A percentile compares a stretch with the other conserved stretches of the same genome.
phyloP scores from a whole-genome alignment of 2,113 vertebrate genomes.

The Promerops cafer region DNA sequence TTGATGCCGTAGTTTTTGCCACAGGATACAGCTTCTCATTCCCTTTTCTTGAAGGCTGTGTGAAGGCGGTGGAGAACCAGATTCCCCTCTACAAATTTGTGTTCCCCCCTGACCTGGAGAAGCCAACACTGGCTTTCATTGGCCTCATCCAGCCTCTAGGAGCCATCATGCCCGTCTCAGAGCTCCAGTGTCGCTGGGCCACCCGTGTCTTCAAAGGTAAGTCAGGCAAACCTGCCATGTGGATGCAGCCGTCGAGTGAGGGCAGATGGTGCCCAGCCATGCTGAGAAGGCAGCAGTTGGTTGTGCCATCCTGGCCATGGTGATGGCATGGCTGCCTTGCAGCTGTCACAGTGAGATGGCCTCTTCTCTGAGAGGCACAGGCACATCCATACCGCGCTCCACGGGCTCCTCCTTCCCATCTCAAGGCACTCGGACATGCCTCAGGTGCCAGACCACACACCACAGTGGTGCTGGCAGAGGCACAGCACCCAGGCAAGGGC shows the following conservation, averaged over 20 bases:
- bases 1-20: conserved; percentile 84
- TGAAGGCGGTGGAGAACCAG: conserved; percentile 72
- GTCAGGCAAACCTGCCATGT: background rate
- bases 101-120: conserved; percentile 79
- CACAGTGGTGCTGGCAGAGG: rapidly evolving
- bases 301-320: background rate
- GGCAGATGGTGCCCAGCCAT: background rate
- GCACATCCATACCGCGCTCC: background rate
- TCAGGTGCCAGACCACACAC: rapidly evolving
- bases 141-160: conserved; percentile 80
- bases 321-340: background rate
- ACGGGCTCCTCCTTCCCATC: background rate
- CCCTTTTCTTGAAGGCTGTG: conserved; percentile 75
- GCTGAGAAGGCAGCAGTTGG: background rate
- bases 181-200: conserved; percentile 89
- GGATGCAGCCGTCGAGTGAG: background rate
- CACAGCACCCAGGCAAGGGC: background rate
- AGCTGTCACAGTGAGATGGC: rapidly evolving
- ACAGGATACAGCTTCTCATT: conserved; percentile 83
- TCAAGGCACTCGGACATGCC: rapidly evolving
- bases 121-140: conserved; percentile 81
- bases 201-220: conserved; percentile 83
- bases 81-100: conserved; percentile 78
- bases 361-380: background rate
- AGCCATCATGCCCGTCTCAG: conserved; percentile 81